Evolutionary conservation across 2,888 invertebrate genomes (phyloP), one percentile per base, ranked within the genome.

Genomic region (Gastrophysa polygoni): DNA sequence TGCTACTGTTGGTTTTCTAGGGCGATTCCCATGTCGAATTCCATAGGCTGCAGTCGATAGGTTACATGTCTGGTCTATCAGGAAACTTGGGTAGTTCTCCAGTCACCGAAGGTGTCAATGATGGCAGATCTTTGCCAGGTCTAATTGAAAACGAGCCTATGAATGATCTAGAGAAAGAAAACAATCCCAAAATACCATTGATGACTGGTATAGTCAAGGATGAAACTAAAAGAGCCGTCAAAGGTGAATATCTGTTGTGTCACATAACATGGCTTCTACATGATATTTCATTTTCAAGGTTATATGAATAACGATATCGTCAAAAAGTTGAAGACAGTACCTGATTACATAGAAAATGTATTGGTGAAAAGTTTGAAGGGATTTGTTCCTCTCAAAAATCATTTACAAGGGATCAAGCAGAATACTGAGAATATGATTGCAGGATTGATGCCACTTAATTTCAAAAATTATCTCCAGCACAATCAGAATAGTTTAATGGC

Each of bases 171-270:
- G 83, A 84, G 57, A 82, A 82, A 24, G 82, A 85, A 34, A 81
- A 84, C 56, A 68, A 70, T 47, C 84, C 84, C 0, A 83, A 84
- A 1, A 85, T 89, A 14, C 91, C 92, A 0, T 77, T 92, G 64
- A 81, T 92, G 10, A 91, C 89, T 0, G 92, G 92, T 0, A 88
- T 91, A 1, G 87, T 88, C 0, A 88, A 88, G 50, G 89, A 91
- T 47, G 92, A 92, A 81, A 91, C 91, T 0, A 85, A 86, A 1
- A 82, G 84, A 17, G 88, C 87, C 18, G 84, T 89, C 10, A 82
- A 83, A 69, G 88, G 89, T 83, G 82, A 71, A 20, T 73, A 24
- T 2, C 32, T 7, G n/a, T 29, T 34, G 21, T 10, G 18, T 20
- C n/a, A n/a, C n/a, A n/a, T n/a, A n/a, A n/a, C n/a, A n/a, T n/a